Evolutionary conservation across 2,113 vertebrate species (phyloP), one percentile per base, ranked within the genome.

Genomic region (Equus przewalskii): DNA sequence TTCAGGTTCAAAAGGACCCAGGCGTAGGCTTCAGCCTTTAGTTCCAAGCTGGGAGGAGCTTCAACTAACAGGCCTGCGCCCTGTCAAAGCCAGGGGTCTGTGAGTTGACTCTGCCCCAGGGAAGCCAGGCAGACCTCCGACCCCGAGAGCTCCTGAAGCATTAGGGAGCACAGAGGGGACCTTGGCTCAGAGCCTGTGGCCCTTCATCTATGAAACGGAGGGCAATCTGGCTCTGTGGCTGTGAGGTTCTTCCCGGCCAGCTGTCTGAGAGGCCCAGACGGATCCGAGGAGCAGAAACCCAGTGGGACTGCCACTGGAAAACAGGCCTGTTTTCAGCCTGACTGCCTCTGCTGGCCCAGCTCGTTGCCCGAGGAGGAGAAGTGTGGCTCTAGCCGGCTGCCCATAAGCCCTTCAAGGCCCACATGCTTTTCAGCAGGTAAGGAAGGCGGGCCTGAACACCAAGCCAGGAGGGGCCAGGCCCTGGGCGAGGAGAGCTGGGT

Each of bases 271-370:
- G 56, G 58, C 64, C 54, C 24, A 12, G 36, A 3, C 16, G 12
- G 33, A 10, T n/a, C 75, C 2, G 36, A 81, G 88, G 24, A 10
- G 41, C 13, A 24, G 82, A 54, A 0, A 6, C 70, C 24, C 46
- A 8, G 14, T 41, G 46, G 5, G 30, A 10, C 14, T 4, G 3
- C 16, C 60, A 4, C n/a, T 46, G 87, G 36, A 1, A 26, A 4
- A 14, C 16, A 1, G 22, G n/a, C 69, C 16, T 4, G 14, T 5
- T 21, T 64, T 13, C 1, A 7, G 58, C 26, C 1, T 2, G 15
- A 70, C 49, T 1, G 36, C 30, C 62, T 56, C 65, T 0, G 1
- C 70, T 21, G 11, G 2, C 22, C 56, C 18, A 22, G 87, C 26
- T 46, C 65, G 22, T 7, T 18, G 56, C 76, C 86, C 33, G 51